Evolutionary conservation across 1,140 invertebrate genomes (phyloP).

Genomic region (Bombus soroeensis): DNA sequence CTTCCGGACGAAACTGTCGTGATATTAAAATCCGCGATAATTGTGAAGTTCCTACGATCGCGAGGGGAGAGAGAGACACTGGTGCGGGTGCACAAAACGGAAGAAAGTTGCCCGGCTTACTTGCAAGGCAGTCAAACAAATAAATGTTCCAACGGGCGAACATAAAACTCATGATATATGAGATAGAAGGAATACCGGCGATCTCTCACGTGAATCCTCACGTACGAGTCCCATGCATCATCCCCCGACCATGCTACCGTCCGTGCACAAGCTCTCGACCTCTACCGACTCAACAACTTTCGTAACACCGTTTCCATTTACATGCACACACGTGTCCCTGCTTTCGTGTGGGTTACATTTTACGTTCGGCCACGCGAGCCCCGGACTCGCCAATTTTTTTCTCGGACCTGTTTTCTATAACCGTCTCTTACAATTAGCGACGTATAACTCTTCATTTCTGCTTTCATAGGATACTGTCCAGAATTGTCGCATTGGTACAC

Average conservation of each 20-base stretch:
- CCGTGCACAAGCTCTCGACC: conserved; percentile 32
- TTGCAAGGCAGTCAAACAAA: conserved; percentile 65
- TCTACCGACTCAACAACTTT: conserved; percentile 64
- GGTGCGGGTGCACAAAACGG: neutral
- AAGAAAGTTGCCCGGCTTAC: conserved; percentile 56
- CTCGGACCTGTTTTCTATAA: neutral
- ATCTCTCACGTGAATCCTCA: conserved; percentile 70
- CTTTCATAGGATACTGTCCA: neutral
- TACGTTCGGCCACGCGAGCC: conserved; percentile 40
- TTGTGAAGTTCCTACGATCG: neutral
- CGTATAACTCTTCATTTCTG: conserved; percentile 25
- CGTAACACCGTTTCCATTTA: conserved; percentile 57
- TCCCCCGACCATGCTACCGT: conserved; percentile 35
- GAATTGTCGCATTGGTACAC: too few relatives aligned
- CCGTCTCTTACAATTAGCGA: too few relatives aligned
- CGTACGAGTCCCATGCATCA: conserved; percentile 68
- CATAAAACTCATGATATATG: conserved; percentile 72
- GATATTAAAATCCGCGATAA: conserved; percentile 47
- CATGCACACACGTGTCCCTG: conserved; percentile 38
- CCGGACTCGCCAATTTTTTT: conserved; percentile 40
- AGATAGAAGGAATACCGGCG: conserved; percentile 69
- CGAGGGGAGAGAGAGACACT: neutral
- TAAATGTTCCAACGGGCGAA: conserved; percentile 70
- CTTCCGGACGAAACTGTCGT: neutral
- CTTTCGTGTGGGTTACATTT: conserved; percentile 53